Percentiles rank a stretch among this genome's conserved stretches.
These are phyloP conservation scores for Apis cerana DNA, from an alignment of 1,140 invertebrate species.

Conservation along the genomic window DNA sequence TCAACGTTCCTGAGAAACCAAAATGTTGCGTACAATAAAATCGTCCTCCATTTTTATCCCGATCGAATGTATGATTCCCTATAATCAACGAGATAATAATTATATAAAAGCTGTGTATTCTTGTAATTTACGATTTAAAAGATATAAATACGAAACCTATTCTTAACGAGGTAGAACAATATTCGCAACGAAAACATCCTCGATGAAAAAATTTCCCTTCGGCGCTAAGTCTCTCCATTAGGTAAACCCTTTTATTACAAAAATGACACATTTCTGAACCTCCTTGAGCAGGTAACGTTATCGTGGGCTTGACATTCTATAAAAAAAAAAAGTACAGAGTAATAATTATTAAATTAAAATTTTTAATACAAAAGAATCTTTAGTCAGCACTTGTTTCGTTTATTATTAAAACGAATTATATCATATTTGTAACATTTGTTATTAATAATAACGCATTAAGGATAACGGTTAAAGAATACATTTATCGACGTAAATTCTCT, in stretches of 20 bases:
- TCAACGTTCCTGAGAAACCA: slow-evolving; percentile 83
- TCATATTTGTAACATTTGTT: not conserved
- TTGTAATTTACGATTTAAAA: not conserved
- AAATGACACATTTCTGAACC: slow-evolving; percentile 92
- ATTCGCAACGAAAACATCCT: slow-evolving; percentile 90
- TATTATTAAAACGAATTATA: not conserved
- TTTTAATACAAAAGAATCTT: slow-evolving; percentile 28
- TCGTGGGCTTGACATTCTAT: slow-evolving; percentile 83
- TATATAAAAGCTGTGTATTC: not conserved
- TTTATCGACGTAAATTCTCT: not conserved
- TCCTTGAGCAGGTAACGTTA: slow-evolving; percentile 84
- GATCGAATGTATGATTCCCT: slow-evolving; percentile 89
- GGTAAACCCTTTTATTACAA: slow-evolving; percentile 92
- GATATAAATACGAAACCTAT: slow-evolving; percentile 80
- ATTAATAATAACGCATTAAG: not conserved
- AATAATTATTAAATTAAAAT: slow-evolving; percentile 10
- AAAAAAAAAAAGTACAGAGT: slow-evolving; percentile 65
- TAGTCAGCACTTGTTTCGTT: slow-evolving; percentile 30
- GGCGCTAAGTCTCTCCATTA: slow-evolving; percentile 92
- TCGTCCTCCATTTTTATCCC: slow-evolving; percentile 86
- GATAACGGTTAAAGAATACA: no score
- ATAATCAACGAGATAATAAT: slow-evolving; percentile 3
- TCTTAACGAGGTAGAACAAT: slow-evolving; percentile 86
- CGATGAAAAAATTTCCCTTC: slow-evolving; percentile 94
- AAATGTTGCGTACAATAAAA: slow-evolving; percentile 93